phyloP scores from a whole-genome alignment of 2,888 invertebrate species.

The Odontomyia ornata region DNA sequence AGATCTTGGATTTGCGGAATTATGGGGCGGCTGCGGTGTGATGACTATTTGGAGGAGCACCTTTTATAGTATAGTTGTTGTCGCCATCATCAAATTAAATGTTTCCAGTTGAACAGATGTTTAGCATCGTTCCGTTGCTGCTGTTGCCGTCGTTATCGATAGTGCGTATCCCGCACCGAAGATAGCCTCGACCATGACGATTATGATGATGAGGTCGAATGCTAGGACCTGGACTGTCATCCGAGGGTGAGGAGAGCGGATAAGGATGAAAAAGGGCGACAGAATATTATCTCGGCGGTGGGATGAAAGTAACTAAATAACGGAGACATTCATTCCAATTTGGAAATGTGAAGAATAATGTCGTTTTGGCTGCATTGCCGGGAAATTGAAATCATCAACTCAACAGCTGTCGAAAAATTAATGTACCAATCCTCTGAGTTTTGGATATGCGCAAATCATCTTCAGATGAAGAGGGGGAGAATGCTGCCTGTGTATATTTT shows the following conservation, averaged over 20 bases:
- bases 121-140: neutral
- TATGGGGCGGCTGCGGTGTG: neutral
- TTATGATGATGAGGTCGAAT: neutral
- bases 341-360: neutral
- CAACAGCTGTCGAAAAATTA: neutral
- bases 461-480: too few species aligned
- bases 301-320: neutral
- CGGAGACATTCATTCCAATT: neutral
- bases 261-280: conserved; percentile 1
- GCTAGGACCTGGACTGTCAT: neutral
- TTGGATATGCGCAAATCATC: neutral
- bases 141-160: neutral
- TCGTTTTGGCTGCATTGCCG: neutral
- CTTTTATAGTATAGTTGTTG: too few species aligned
- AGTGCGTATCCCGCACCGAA: conserved; percentile 31
- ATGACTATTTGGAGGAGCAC: neutral
- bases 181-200: neutral
- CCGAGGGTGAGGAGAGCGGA: neutral
- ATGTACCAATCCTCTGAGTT: neutral
- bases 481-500: too few species aligned
- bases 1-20: neutral
- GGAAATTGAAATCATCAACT: neutral
- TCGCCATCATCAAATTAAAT: conserved; percentile 37
- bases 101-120: conserved; percentile 40
- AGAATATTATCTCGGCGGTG: neutral